Base-by-base conservation (phyloP, 2,888 invertebrate species). In the Aspidapion aeneum region DNA sequence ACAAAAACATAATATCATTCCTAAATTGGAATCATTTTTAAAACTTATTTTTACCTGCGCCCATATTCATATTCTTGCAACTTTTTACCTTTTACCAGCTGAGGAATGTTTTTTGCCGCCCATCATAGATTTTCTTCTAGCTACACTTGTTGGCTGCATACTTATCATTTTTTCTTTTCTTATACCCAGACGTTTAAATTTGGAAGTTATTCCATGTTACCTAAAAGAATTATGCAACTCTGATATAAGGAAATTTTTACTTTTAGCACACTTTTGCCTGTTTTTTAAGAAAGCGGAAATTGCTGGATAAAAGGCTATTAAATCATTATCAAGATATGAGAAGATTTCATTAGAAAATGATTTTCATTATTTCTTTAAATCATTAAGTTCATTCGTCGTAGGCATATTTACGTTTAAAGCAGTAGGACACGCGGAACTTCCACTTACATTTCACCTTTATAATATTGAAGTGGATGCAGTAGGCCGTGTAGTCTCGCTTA, bases 341-440 rank as follows among this genome's bases (percentile, higher is more conserved):
- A 51, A 51, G 51, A 62, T 60, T 58, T 52, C 58, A 60, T 62
- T 19, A 62, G 62, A 62, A 62, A 62, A 62, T 60, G 52, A 22
- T 58, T 62, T 62, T 54, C 62, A 62, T 2, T 62, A 48, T 62
- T 62, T 58, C 35, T 62, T 62, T 58, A 62, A 60, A 59, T 57
- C 52, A 62, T 62, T 20, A 51, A 62, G 21, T 62, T 62, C 62
- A 18, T 61, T 58, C 3, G 18, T 57, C 50, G 62, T 62, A 52
- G 62, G n/a, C n/a, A n/a, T n/a, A n/a, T 21, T n/a, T 58, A 62
- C 54, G 58, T 62, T 58, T 18, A 60, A 51, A 60, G 57, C 51
- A 22, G 18, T 21, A 56, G 50, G 9, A 61, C 61, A 58, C 54
- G 52, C 58, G 58, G 22, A 62, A 62, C 58, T 18, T 58, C 21